A percentile compares a stretch with the other conserved stretches of the same genome.
Evolutionary conservation across 2,113 vertebrate genomes (phyloP).

Genomic region (Polyodon spathula): DNA sequence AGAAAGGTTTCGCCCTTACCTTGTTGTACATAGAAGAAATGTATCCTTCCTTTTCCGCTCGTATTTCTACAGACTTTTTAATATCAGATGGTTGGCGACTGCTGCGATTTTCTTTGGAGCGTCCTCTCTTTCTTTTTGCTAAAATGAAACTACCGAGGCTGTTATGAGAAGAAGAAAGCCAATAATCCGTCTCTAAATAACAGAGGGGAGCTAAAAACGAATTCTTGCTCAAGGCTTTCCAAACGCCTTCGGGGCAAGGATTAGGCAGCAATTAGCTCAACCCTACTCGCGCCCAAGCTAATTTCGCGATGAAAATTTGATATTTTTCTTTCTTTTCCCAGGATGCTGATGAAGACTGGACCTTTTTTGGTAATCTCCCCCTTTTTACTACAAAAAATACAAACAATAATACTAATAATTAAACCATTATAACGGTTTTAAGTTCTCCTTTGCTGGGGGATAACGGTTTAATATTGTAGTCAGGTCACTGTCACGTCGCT

Average conservation of each 20-base stretch:
- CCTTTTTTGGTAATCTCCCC: slow-evolving; percentile 21
- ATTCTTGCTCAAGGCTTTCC: slow-evolving; percentile 80
- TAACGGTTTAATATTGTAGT: slow-evolving; percentile 42
- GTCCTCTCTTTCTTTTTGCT: slow-evolving; percentile 49
- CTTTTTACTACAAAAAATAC: slow-evolving; percentile 26
- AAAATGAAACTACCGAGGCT: slow-evolving; percentile 65
- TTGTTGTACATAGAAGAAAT: slow-evolving; percentile 60
- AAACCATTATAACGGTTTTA: slow-evolving; percentile 37
- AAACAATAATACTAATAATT: slow-evolving; percentile 21
- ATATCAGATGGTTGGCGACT: slow-evolving; percentile 46
- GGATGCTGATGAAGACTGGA: slow-evolving; percentile 38
- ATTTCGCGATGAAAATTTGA: slow-evolving; percentile 72
- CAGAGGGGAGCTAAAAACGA: slow-evolving; percentile 61
- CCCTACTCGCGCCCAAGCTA: slow-evolving; percentile 74
- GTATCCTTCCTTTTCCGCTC: slow-evolving; percentile 49
- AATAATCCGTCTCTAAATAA: slow-evolving; percentile 81
- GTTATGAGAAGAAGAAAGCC: slow-evolving; percentile 71
- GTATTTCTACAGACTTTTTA: slow-evolving; percentile 52
- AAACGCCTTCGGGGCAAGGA: slow-evolving; percentile 85
- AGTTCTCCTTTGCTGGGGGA: slow-evolving; percentile 45
- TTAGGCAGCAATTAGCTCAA: slow-evolving; percentile 93
- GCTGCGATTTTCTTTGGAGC: slow-evolving; percentile 36
- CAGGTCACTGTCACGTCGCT: slow-evolving; percentile 63
- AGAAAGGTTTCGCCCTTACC: slow-evolving; percentile 60
- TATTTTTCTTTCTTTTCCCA: slow-evolving; percentile 41